These are phyloP conservation scores for Taurulus bubalis DNA, from an alignment of 2,113 vertebrate genomes.

Conservation along the genomic window DNA sequence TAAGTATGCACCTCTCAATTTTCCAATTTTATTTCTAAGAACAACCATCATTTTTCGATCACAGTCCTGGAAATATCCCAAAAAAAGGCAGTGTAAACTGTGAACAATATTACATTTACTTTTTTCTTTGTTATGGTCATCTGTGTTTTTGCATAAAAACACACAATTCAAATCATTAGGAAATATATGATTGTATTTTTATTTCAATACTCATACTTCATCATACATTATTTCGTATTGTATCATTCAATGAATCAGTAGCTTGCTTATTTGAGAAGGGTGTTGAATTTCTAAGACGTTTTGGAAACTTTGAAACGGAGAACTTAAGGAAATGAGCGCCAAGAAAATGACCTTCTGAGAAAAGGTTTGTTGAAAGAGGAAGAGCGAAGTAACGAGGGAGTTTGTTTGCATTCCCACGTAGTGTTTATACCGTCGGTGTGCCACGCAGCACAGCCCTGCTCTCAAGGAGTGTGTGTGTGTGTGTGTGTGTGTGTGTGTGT, in stretches of 20 bases:
- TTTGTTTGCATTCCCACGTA: conserved; percentile 81
- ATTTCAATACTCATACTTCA: conserved; percentile 5
- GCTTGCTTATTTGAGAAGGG: conserved; percentile 58
- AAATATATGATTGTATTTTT: too few relatives aligned
- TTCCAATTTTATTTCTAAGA: too few relatives aligned
- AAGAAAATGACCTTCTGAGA: conserved; percentile 54
- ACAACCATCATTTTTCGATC: too few relatives aligned
- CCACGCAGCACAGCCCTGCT: conserved; percentile 46
- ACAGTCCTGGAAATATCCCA: too few relatives aligned
- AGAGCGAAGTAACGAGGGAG: conserved; percentile 54
- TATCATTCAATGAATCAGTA: conserved; percentile 43
- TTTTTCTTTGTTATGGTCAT: too few relatives aligned
- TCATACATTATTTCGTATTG: conserved; percentile 42
- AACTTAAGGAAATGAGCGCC: conserved; percentile 42
- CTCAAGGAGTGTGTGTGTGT: conserved; percentile 34
- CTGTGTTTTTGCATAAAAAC: too few relatives aligned
- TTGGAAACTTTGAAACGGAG: conserved; percentile 42
- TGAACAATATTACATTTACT: too few relatives aligned
- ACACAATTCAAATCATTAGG: too few relatives aligned
- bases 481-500: conserved; percentile 22
- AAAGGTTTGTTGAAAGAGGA: conserved; percentile 63
- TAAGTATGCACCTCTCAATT: too few relatives aligned
- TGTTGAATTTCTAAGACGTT: conserved; percentile 20
- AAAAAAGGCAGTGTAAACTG: too few relatives aligned
- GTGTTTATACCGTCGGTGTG: conserved; percentile 78